phyloP scores from a whole-genome alignment of 2,113 vertebrate genomes.

The Perognathus longimembris region DNA sequence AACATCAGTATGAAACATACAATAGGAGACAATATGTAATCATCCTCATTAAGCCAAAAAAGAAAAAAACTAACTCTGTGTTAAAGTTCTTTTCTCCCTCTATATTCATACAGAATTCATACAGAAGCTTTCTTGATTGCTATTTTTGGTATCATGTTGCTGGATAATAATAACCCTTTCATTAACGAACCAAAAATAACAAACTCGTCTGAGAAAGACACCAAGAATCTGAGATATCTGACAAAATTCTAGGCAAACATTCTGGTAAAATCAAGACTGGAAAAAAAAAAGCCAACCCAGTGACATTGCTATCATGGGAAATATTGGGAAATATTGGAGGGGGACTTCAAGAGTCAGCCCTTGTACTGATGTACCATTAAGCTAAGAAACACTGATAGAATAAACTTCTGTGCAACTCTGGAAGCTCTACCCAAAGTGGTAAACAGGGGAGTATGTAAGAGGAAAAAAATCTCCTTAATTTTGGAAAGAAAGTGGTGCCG shows the following conservation, averaged over 20 bases:
- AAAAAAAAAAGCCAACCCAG: too few relatives aligned
- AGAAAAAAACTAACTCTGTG: neutral
- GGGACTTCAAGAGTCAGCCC: neutral
- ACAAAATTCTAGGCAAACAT: neutral
- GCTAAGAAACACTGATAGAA: neutral
- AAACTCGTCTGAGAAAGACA: neutral
- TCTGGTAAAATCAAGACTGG: neutral
- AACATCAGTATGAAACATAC: slow-evolving; percentile 7
- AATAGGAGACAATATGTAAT: neutral
- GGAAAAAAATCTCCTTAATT: neutral
- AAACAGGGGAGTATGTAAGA: neutral
- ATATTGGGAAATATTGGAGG: neutral
- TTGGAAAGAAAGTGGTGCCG: neutral
- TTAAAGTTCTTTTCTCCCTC: neutral
- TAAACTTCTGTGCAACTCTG: neutral
- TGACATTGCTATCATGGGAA: neutral
- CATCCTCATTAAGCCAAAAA: neutral
- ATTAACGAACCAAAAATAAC: neutral
- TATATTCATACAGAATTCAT: neutral
- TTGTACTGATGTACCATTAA: neutral
- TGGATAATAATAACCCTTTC: neutral
- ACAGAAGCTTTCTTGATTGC: neutral
- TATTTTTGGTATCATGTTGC: neutral
- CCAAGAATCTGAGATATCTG: neutral
- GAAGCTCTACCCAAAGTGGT: neutral